phyloP scores from a whole-genome alignment of 2,797 vertebrate genomes.

The Chelon labrosus region DNA sequence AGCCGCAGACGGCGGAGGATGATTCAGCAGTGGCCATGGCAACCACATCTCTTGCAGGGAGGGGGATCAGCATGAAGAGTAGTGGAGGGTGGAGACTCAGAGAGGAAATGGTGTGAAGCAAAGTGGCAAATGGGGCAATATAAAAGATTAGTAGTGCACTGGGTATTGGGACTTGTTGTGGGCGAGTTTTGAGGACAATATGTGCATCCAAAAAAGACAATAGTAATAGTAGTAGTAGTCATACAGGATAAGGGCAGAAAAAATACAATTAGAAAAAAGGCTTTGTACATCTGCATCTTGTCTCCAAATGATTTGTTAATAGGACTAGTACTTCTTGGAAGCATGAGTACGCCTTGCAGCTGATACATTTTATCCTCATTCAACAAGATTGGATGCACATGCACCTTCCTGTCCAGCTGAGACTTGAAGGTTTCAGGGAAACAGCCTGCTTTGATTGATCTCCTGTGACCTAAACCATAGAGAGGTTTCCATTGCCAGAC shows the following conservation, averaged over 20 bases:
- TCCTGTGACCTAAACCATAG: conserved; percentile 77
- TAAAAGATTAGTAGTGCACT: conserved; percentile 14
- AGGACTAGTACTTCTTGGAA: not conserved
- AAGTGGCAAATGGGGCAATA: conserved; percentile 27
- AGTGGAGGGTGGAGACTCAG: not conserved
- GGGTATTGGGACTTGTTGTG: conserved; percentile 4
- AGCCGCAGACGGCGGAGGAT: conserved; percentile 53
- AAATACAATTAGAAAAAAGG: not conserved
- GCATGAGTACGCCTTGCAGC: conserved; percentile 7
- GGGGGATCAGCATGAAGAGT: conserved; percentile 7
- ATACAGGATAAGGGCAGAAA: conserved; percentile 5
- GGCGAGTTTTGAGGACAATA: conserved; percentile 29
- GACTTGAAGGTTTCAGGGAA: conserved; percentile 70
- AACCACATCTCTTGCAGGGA: conserved; percentile 74
- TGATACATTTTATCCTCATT: conserved; percentile 33
- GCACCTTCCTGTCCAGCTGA: conserved; percentile 43
- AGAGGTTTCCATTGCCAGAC: conserved; percentile 79
- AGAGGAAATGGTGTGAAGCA: conserved; percentile 31
- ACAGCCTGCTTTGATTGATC: conserved; percentile 80
- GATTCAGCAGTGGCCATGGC: conserved; percentile 86
- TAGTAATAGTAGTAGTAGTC: too few relatives aligned
- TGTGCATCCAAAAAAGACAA: not conserved
- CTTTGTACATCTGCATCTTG: not conserved
- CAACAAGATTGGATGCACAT: conserved; percentile 57
- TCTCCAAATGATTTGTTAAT: not conserved